Conservation (phyloP, 2,797 vertebrate species). For the Rhinophrynus dorsalis region DNA sequence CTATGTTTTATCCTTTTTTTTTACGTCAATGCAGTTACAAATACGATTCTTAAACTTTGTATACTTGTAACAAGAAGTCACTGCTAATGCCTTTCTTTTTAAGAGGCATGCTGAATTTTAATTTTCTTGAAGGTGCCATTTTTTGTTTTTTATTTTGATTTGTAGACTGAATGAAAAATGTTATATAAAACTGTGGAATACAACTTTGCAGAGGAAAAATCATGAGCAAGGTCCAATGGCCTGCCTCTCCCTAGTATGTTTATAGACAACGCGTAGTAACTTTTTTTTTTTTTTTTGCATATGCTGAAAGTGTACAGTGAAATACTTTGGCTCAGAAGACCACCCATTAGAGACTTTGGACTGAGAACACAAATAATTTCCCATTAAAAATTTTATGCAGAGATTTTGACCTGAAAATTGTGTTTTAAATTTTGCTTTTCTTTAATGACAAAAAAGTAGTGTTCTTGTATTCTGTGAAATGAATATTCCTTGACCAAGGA, state of each 20-base stretch:
- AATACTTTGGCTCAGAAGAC: background rate
- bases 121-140: constrained; percentile 74
- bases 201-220: constrained; percentile 53
- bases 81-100: constrained; percentile 60
- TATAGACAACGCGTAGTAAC: no score
- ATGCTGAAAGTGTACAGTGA: background rate
- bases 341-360: background rate
- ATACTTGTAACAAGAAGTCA: constrained; percentile 63
- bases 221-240: constrained; percentile 45
- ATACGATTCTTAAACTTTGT: constrained; percentile 71
- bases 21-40: constrained; percentile 84
- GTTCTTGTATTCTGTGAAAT: no score
- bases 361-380: background rate
- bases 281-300: background rate
- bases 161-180: constrained; percentile 70
- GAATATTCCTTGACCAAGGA: no score
- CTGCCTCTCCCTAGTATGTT: background rate
- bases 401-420: no score
- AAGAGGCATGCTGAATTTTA: constrained; percentile 61
- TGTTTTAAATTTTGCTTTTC: no score
- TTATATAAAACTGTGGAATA: constrained; percentile 67
- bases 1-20: constrained; percentile 74
- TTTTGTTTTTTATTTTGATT: constrained; percentile 74
- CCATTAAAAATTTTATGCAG: no score
- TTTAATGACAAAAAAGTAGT: no score